Percentiles rank a stretch among this genome's conserved stretches.
phyloP scores from a whole-genome alignment of 2,888 invertebrate genomes.

The Ryuthela nishihirai region DNA sequence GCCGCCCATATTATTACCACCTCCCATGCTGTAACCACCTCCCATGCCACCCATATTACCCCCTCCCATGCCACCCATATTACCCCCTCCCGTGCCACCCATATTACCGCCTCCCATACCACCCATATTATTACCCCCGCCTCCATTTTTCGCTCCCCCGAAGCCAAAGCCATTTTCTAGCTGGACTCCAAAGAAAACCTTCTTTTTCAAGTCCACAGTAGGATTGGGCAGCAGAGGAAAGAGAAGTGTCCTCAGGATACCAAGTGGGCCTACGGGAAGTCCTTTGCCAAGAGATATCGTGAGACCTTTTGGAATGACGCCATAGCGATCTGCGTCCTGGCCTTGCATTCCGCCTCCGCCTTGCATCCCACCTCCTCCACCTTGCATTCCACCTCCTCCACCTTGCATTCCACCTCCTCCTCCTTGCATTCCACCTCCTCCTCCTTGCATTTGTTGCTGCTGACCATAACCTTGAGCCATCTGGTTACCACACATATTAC shows the following conservation, averaged over 20 bases:
- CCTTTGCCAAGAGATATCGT: conserved; percentile 18
- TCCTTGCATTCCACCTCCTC: neutral
- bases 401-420: neutral
- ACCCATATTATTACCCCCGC: neutral
- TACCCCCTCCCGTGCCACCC: neutral
- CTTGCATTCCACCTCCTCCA: neutral
- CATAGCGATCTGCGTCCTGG: neutral
- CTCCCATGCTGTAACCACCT: no score
- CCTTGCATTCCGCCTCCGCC: neutral
- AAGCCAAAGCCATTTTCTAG: conserved; percentile 30
- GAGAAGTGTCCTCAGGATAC: conserved; percentile 13
- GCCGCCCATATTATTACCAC: no score
- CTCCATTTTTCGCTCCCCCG: conserved; percentile 5
- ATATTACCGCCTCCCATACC: no score
- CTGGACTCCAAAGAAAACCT: conserved; percentile 28
- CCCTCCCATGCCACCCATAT: no score
- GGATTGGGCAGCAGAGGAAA: conserved; percentile 4
- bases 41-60: no score
- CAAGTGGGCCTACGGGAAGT: conserved; percentile 14
- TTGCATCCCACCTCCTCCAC: neutral
- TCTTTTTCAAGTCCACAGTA: conserved; percentile 28
- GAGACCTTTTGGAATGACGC: neutral
- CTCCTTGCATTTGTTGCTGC: neutral
- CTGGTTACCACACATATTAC: neutral
- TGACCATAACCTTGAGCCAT: neutral